Conservation (phyloP, 2,113 vertebrate species). For the Plotosus lineatus region DNA sequence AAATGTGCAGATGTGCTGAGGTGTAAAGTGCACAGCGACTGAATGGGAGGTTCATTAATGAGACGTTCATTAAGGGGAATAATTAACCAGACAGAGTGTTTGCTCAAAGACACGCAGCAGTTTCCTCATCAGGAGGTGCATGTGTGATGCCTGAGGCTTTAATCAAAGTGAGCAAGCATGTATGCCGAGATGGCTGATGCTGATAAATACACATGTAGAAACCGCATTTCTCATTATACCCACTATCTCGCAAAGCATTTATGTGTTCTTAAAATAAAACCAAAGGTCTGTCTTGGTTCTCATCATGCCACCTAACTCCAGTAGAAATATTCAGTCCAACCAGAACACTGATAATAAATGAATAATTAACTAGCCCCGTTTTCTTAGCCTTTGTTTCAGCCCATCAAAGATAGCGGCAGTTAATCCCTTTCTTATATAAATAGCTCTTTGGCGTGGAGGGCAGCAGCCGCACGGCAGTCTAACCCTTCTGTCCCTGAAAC, state of each 20-base stretch:
- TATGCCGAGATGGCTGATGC: constrained; percentile 1
- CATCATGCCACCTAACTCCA: constrained; percentile 26
- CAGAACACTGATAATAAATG: constrained; percentile 44
- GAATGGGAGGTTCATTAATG: constrained; percentile 28
- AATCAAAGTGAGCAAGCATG: constrained; percentile 40
- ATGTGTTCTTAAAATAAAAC: background rate
- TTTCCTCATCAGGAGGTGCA: constrained; percentile 45
- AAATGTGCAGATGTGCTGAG: constrained; percentile 30
- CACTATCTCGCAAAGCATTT: background rate
- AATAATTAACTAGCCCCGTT: constrained; percentile 52
- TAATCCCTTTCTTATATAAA: constrained; percentile 86
- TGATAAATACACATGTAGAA: constrained; percentile 19
- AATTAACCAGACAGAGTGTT: constrained; percentile 43
- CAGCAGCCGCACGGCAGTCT: constrained; percentile 75
- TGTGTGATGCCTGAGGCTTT: constrained; percentile 36
- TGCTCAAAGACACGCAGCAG: constrained; percentile 39
- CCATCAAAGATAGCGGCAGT: constrained; percentile 75
- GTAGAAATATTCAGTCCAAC: constrained; percentile 38
- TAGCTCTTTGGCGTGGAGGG: constrained; percentile 79
- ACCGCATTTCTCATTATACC: background rate
- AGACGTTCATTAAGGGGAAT: constrained; percentile 34
- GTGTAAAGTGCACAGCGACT: constrained; percentile 22
- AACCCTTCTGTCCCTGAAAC: constrained; percentile 82
- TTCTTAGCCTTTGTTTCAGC: constrained; percentile 65
- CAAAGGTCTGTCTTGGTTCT: background rate